phyloP scores from a whole-genome alignment of 2,888 invertebrate species.

The Rotaria socialis region DNA sequence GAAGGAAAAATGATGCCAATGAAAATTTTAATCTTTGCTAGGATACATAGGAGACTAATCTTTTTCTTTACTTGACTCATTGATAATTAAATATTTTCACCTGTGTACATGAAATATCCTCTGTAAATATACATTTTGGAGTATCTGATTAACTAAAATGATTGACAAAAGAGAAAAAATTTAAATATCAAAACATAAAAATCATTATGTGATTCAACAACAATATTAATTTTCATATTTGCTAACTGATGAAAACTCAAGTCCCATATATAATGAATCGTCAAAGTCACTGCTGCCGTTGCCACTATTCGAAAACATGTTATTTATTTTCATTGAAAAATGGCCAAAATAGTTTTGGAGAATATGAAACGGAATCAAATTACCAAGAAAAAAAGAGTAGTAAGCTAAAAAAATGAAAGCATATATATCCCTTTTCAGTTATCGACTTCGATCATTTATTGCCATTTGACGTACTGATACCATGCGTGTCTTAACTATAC shows the following conservation, averaged over 20 bases:
- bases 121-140: not conserved
- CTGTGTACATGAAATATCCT: not conserved
- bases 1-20: too few relatives aligned
- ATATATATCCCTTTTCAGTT: not conserved
- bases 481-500: not conserved
- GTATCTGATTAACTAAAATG: not conserved
- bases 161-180: not conserved
- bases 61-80: not conserved
- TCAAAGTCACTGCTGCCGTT: too few relatives aligned
- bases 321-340: not conserved
- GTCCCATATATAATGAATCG: not conserved
- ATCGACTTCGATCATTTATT: not conserved
- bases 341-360: not conserved
- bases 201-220: too few relatives aligned
- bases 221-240: not conserved
- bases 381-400: not conserved
- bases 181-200: not conserved
- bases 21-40: too few relatives aligned
- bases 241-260: not conserved
- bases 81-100: not conserved
- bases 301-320: not conserved
- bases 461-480: not conserved
- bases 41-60: too few relatives aligned
- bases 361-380: not conserved
- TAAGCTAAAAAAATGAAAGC: not conserved